Base-by-base conservation (phyloP, 2,113 vertebrate genomes). In the Notothenia rossii region DNA sequence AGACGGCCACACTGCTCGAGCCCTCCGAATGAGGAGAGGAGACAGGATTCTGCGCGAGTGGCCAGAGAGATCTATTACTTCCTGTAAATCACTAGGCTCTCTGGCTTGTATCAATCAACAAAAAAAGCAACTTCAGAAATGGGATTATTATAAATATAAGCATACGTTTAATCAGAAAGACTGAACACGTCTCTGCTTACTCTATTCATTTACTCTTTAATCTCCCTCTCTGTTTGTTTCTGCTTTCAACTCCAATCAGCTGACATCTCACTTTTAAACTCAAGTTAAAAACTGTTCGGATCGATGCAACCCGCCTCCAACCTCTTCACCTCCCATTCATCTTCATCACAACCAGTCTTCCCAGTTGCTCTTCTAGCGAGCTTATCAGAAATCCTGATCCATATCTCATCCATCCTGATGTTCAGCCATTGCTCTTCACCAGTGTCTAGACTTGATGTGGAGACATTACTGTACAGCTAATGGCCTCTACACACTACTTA, bases 41-140 rank as follows among this genome's bases (percentile, higher is more conserved):
- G 87, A 92, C 79, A 85, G 64, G 67, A 83, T 74, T 81, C 83
- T 87, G 71, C 77, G 72, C 0, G 53, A 79, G 82, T 67, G 65
- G 60, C 67, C 69, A 51, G 62, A 58, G 45, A 79, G 79, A 88
- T 86, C 79, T 65, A 82, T 86, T 72, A 71, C 82, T 86, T 85
- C 76, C 85, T 88, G 74, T 29, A 79, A 20, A 25, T 81, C 45
- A 53, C 72, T 46, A 29, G 18, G 61, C 64, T 83, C 54, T 68
- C 43, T 75, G 29, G 33, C 54, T 72, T 59, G 50, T 68, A 33
- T 77, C 55, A 45, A 43, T 81, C 0, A 13, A 0, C 69, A 81
- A 40, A 78, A 33, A 22, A 51, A 82, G 58, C 43, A 45, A n/a
- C 49, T 79, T 65, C 22, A 74, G 64, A 73, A 56, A 7, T 2